phyloP scores from a whole-genome alignment of 2,113 vertebrate genomes.

The Malurus melanocephalus region DNA sequence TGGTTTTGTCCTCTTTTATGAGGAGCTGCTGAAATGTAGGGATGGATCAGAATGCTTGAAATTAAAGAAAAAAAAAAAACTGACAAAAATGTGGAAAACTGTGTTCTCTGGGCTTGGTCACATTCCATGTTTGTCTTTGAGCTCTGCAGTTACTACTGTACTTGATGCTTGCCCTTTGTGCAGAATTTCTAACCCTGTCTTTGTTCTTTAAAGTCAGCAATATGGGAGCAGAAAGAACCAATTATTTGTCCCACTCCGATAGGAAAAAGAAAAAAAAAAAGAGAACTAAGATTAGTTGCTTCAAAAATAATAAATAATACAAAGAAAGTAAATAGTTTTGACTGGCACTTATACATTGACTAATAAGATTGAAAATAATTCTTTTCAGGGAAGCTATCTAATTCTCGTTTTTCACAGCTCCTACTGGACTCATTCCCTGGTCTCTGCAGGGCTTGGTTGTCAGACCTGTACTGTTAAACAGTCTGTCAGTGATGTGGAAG shows the following conservation, averaged over 20 bases:
- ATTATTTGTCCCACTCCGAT: not conserved
- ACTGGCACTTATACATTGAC: not conserved
- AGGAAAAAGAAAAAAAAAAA: not conserved
- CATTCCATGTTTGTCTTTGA: not conserved
- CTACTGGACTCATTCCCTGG: not conserved
- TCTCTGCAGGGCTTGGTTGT: not conserved
- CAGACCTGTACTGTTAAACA: not conserved
- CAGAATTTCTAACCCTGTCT: not conserved
- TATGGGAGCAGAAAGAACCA: not conserved
- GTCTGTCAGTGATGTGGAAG: not conserved
- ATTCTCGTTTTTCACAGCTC: not conserved
- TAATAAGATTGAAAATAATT: not conserved
- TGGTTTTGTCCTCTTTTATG: not conserved
- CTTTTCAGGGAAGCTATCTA: not conserved
- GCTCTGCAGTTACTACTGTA: not conserved
- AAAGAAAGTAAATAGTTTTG: not conserved
- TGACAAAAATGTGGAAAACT: not conserved
- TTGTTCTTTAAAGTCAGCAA: not conserved
- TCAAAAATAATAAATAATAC: not conserved
- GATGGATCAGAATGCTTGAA: not conserved
- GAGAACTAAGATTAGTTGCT: not conserved
- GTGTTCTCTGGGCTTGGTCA: not conserved
- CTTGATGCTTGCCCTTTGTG: not conserved
- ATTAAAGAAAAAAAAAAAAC: not conserved
- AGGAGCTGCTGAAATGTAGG: not conserved